Evolutionary conservation across 2,113 vertebrate genomes (phyloP).

Genomic region (Parotia lawesii): DNA sequence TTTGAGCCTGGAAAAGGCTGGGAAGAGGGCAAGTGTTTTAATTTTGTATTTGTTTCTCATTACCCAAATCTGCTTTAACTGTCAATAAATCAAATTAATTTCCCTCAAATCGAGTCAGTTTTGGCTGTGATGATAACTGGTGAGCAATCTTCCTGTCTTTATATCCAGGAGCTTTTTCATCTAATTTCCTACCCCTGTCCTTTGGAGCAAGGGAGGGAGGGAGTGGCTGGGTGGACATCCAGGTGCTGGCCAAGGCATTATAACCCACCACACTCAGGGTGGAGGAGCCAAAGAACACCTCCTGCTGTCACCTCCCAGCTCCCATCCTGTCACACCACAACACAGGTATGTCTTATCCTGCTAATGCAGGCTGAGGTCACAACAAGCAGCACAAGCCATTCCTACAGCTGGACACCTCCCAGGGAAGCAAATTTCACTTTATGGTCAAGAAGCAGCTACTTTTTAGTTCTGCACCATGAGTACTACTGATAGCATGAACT

Average conservation of each 20-base stretch:
- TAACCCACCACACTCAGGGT: rapidly evolving
- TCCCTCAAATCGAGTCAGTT: not conserved
- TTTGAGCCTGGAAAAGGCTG: not conserved
- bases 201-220: not conserved
- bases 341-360: not conserved
- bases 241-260: not conserved
- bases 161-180: not conserved
- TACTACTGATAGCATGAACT: not conserved
- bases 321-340: not conserved
- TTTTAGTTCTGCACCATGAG: not conserved
- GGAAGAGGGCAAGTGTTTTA: not conserved
- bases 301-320: not conserved
- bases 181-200: not conserved
- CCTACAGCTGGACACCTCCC: not conserved
- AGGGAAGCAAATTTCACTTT: not conserved
- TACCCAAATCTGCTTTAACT: not conserved
- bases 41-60: not conserved
- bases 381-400: not conserved
- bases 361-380: not conserved
- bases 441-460: not conserved
- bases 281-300: not conserved
- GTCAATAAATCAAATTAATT: not conserved
- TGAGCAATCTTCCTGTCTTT: not conserved
- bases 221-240: not conserved
- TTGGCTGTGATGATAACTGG: not conserved